Evolutionary conservation across 1,140 invertebrate genomes (phyloP).

Genomic region (Trichogramma pretiosum): DNA sequence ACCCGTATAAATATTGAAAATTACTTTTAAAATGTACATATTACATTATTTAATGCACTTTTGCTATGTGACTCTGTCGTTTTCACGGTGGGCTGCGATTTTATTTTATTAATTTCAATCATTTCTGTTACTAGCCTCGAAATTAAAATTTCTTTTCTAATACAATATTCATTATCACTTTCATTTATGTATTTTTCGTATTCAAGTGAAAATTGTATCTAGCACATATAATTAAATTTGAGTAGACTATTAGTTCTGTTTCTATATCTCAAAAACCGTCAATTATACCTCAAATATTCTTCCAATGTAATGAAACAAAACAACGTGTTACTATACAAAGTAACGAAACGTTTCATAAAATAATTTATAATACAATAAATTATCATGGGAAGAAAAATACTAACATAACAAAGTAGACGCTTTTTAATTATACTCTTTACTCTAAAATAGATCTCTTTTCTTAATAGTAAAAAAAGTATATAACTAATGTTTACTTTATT

Average conservation of each 20-base stretch:
- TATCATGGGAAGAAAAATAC: too few relatives aligned
- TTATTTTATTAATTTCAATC: slow-evolving; percentile 13
- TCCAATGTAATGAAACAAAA: slow-evolving; percentile 11
- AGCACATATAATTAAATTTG: slow-evolving; percentile 12
- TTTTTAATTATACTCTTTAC: too few relatives aligned
- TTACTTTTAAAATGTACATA: too few relatives aligned
- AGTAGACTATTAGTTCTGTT: slow-evolving; percentile 16
- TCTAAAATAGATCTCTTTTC: too few relatives aligned
- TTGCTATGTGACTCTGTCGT: slow-evolving; percentile 6
- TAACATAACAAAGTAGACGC: too few relatives aligned
- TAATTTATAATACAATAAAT: too few relatives aligned
- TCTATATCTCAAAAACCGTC: slow-evolving; percentile 9
- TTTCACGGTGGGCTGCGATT: too few relatives aligned
- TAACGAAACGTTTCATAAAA: too few relatives aligned
- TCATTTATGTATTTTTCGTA: too few relatives aligned
- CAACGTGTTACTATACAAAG: slow-evolving; percentile 12
- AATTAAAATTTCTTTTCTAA: slow-evolving; percentile 19
- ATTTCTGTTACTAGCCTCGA: slow-evolving; percentile 13
- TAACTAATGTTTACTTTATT: too few relatives aligned
- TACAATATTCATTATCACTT: slow-evolving; percentile 15
- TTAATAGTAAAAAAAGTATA: too few relatives aligned
- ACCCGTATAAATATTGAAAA: slow-evolving; percentile 13
- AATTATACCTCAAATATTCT: slow-evolving; percentile 8
- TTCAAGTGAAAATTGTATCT: slow-evolving; percentile 15
- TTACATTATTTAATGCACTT: slow-evolving; percentile 11